A percentile compares a stretch with the other conserved stretches of the same genome.
Conservation (phyloP, 2,888 invertebrate genomes). For the Shargacucullia verbasci region DNA sequence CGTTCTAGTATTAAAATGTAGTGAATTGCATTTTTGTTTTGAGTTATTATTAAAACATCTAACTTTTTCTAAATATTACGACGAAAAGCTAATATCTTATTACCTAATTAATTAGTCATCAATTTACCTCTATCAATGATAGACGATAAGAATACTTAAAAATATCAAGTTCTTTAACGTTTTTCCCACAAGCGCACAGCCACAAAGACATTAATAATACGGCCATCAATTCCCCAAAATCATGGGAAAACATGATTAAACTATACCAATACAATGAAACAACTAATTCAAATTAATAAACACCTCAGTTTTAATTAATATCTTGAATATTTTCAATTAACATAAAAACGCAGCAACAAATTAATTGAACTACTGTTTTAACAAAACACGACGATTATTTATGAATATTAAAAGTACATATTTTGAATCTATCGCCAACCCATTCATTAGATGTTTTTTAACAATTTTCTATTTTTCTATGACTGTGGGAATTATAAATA, state of each 20-base stretch:
- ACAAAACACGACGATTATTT: slow-evolving; percentile 36
- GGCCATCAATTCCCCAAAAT: slow-evolving; percentile 7
- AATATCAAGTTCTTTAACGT: too few relatives aligned
- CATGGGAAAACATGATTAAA: slow-evolving; percentile 7
- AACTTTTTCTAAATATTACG: too few relatives aligned
- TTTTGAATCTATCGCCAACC: slow-evolving; percentile 17
- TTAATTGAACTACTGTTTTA: slow-evolving; percentile 20
- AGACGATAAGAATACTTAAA: too few relatives aligned
- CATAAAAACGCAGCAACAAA: slow-evolving; percentile 21
- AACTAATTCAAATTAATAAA: slow-evolving; percentile 30
- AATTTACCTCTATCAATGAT: too few relatives aligned
- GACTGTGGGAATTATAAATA: neutral
- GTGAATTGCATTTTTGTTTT: too few relatives aligned
- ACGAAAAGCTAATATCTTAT: too few relatives aligned
- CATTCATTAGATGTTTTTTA: slow-evolving; percentile 9
- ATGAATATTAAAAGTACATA: slow-evolving; percentile 23
- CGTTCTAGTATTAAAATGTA: too few relatives aligned
- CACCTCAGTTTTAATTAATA: slow-evolving; percentile 25
- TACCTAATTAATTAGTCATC: too few relatives aligned
- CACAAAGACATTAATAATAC: neutral
- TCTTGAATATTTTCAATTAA: slow-evolving; percentile 24
- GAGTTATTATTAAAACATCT: too few relatives aligned
- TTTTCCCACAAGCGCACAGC: too few relatives aligned
- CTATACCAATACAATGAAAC: slow-evolving; percentile 8
- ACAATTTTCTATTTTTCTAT: neutral